Conservation (phyloP, 2,797 vertebrate species). For the Pelodytes ibericus region DNA sequence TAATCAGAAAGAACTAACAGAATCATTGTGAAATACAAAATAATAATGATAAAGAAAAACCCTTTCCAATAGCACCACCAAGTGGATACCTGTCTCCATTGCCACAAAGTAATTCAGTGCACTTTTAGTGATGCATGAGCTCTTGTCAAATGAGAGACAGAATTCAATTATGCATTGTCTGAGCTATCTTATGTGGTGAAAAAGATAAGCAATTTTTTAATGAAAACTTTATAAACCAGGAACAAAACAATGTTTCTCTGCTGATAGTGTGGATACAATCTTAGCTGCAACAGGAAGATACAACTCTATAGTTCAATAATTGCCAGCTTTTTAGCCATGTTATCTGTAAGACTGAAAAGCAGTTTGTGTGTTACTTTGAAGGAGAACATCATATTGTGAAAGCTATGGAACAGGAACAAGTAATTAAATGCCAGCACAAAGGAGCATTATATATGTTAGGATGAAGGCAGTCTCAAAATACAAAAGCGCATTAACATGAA, state of each 20-base stretch:
- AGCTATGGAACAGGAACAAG: constrained; percentile 19
- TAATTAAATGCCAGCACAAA: constrained; percentile 4
- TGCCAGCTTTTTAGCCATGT: constrained; percentile 23
- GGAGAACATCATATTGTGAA: constrained; percentile 33
- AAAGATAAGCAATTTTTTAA: constrained; percentile 37
- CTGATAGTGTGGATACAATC: constrained; percentile 13
- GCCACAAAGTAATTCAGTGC: neutral
- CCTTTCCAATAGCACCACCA: constrained; percentile 15
- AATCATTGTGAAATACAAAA: neutral
- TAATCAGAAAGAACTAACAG: too few relatives aligned
- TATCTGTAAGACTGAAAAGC: constrained; percentile 29
- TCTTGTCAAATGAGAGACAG: neutral
- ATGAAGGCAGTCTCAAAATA: neutral
- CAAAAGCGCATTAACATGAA: constrained; percentile 2
- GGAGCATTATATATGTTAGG: constrained; percentile 29
- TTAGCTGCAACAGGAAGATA: constrained; percentile 22
- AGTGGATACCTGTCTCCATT: constrained; percentile 13
- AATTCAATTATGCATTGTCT: constrained; percentile 17
- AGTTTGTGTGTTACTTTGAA: constrained; percentile 22
- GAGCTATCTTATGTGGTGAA: constrained; percentile 8
- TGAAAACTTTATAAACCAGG: constrained; percentile 23
- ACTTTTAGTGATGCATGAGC: constrained; percentile 3
- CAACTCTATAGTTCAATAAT: constrained; percentile 19
- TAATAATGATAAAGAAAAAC: too few relatives aligned
- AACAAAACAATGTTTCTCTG: constrained; percentile 1